These are phyloP conservation scores for Megalurothrips usitatus DNA, from an alignment of 2,888 invertebrate species.

Conservation along the genomic window DNA sequence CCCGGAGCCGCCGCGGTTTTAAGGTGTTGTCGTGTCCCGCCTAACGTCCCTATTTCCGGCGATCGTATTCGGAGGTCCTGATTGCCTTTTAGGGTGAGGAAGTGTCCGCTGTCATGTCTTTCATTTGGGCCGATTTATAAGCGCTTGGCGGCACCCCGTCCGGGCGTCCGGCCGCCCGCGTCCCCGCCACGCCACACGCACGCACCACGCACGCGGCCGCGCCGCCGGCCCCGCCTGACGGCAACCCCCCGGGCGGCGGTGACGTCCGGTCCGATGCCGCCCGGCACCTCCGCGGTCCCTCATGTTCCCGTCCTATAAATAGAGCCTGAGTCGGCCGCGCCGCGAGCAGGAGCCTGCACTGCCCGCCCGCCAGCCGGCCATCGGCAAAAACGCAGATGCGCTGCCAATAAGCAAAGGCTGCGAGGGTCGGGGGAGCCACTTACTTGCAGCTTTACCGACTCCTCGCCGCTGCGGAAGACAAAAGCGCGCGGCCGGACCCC, in stretches of 20 bases:
- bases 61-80: constrained; percentile 24
- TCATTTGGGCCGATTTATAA: constrained; percentile 23
- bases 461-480: background rate
- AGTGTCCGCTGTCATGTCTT: constrained; percentile 16
- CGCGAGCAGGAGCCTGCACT: no score
- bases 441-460: constrained; percentile 16
- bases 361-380: no score
- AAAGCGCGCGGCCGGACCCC: background rate
- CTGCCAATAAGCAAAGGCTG: no score
- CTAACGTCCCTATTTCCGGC: constrained; percentile 25
- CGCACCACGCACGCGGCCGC: no score
- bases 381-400: no score
- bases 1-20: background rate
- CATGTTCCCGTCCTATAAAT: no score
- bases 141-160: background rate
- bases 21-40: constrained; percentile 5
- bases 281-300: no score
- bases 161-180: background rate
- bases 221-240: no score
- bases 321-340: no score
- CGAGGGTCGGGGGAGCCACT: background rate
- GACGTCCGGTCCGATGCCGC: no score
- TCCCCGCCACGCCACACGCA: no score
- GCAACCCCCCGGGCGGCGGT: no score
- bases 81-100: constrained; percentile 26